phyloP scores from a whole-genome alignment of 1,140 invertebrate species.

The Danaus plexippus region DNA sequence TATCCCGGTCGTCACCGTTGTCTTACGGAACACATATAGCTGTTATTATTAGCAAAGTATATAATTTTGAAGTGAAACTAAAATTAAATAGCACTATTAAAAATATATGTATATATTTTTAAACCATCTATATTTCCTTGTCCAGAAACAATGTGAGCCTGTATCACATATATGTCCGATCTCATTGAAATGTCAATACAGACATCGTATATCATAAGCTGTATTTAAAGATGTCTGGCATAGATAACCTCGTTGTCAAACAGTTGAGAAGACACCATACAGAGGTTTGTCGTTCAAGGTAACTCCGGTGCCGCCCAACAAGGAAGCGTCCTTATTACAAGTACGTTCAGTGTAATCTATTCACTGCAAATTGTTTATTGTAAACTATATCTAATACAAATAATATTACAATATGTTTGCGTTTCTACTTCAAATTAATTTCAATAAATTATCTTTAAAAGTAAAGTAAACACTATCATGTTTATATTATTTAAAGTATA shows the following conservation, averaged over 20 bases:
- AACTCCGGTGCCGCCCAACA: constrained; percentile 17
- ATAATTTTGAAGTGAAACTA: no score
- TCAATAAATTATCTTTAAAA: no score
- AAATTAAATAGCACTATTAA: no score
- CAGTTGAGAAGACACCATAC: constrained; percentile 8
- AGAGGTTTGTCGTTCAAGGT: constrained; percentile 38
- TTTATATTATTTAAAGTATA: no score
- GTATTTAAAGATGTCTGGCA: neutral
- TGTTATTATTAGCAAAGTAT: constrained; percentile 16
- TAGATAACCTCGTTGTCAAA: constrained; percentile 6
- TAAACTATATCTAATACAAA: no score
- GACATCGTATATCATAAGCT: neutral
- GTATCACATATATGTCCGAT: neutral
- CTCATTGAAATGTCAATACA: neutral
- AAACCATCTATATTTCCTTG: neutral
- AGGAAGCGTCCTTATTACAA: constrained; percentile 34
- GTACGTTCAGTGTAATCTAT: constrained; percentile 11
- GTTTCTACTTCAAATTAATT: no score
- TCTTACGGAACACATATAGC: constrained; percentile 35
- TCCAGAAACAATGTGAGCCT: neutral
- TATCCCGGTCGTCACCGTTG: constrained; percentile 49
- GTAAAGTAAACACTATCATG: no score
- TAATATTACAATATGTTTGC: no score
- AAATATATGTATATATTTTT: no score
- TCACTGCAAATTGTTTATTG: constrained; percentile 1